These are phyloP conservation scores for Odontamblyopus rebecca DNA, from an alignment of 2,797 vertebrate species.

Conservation along the genomic window DNA sequence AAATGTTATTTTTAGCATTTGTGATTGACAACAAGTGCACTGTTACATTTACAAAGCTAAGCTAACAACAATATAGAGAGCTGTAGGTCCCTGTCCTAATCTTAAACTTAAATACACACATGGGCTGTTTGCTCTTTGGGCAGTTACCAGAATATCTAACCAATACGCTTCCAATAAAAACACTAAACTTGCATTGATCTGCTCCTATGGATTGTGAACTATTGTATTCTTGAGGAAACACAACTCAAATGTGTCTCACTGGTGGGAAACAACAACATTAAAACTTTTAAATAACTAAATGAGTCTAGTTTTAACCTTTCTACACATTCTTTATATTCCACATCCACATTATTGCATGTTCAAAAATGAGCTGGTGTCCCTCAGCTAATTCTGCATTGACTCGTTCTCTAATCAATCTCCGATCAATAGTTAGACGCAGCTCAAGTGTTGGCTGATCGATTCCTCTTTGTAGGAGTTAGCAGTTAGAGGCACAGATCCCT, in stretches of 20 bases:
- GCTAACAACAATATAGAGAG: not conserved
- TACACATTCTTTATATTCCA: too few species aligned
- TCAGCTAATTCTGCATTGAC: slow-evolving; percentile 31
- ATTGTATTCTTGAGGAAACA: not conserved
- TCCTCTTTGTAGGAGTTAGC: slow-evolving; percentile 58
- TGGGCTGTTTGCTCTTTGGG: not conserved
- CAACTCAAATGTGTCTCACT: not conserved
- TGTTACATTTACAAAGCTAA: not conserved
- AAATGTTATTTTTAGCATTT: not conserved
- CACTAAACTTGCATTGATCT: not conserved
- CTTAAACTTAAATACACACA: not conserved
- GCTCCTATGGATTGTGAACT: not conserved
- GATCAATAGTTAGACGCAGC: slow-evolving; percentile 45
- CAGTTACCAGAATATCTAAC: not conserved
- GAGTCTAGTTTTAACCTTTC: too few species aligned
- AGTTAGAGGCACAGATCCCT: slow-evolving; percentile 45
- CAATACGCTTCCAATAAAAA: not conserved
- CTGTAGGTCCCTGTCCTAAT: not conserved
- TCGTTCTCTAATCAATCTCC: slow-evolving; percentile 15
- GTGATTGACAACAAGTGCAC: not conserved
- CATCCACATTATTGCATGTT: not conserved
- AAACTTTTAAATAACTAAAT: not conserved
- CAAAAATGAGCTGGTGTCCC: not conserved
- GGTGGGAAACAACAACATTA: not conserved
- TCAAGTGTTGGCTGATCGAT: slow-evolving; percentile 56